Conservation (phyloP, 2,888 invertebrate genomes). For the Bombyx huttoni region DNA sequence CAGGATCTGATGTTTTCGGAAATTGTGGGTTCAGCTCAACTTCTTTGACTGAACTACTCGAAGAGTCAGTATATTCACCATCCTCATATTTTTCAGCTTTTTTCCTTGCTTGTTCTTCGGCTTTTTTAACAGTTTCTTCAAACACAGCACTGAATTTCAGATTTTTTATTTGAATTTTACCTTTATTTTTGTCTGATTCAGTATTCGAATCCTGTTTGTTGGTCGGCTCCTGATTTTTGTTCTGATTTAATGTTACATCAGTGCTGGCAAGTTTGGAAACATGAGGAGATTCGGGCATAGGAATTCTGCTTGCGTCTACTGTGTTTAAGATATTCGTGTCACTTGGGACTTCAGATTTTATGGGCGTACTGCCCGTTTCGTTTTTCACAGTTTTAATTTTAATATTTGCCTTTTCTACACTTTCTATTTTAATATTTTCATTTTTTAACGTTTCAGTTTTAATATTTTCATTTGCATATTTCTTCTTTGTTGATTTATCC, state of each 20-base stretch:
- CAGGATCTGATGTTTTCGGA: slow-evolving; percentile 59
- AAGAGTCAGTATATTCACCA: slow-evolving; percentile 72
- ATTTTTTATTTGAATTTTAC: slow-evolving; percentile 78
- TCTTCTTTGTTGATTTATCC: slow-evolving; percentile 12
- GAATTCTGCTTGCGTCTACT: slow-evolving; percentile 41
- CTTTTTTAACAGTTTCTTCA: slow-evolving; percentile 76
- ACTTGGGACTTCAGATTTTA: background rate
- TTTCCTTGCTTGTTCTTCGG: slow-evolving; percentile 74
- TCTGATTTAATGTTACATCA: slow-evolving; percentile 23
- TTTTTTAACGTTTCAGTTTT: slow-evolving; percentile 22
- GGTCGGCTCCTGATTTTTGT: slow-evolving; percentile 20
- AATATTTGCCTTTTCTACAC: no score
- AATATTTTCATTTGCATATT: slow-evolving; percentile 18
- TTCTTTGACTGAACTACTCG: slow-evolving; percentile 45
- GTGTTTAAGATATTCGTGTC: background rate
- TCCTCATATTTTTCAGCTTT: slow-evolving; percentile 76
- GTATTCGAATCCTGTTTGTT: slow-evolving; percentile 26
- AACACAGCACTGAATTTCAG: slow-evolving; percentile 78
- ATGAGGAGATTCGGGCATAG: slow-evolving; percentile 56
- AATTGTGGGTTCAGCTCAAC: slow-evolving; percentile 49
- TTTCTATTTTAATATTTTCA: no score
- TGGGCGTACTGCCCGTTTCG: no score
- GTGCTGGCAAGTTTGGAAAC: slow-evolving; percentile 19
- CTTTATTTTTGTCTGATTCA: slow-evolving; percentile 53
- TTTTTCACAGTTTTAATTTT: slow-evolving; percentile 22